Base-by-base conservation (phyloP, 1,140 invertebrate genomes). In the Caerostris darwini region DNA sequence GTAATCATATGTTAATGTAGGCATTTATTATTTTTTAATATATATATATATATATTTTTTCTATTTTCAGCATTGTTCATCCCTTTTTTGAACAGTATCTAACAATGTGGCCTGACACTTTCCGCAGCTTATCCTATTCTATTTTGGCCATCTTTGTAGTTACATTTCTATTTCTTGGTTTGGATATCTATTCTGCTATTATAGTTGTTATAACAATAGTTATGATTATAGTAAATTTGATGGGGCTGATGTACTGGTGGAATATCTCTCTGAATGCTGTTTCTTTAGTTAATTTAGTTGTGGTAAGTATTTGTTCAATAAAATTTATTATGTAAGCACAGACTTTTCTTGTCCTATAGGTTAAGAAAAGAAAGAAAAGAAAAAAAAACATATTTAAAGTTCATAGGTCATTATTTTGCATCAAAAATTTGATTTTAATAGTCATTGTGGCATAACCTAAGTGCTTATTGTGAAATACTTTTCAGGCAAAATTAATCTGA, bases 11-110 rank as follows among this genome's bases (percentile, higher is more conserved):
- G 34, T 34, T 34, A 34, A 34, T 34, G 34, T 34, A 34, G 34
- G 34, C 2, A 34, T 6, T 19, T 19, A 19, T 19, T 69, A 7
- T 69, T 19, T 17, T 50, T 6, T 57, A n/a, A 8, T 10, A 58
- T 83, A 0, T 58, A 8, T 92, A 54, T 59, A 94, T 77, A 67
- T 56, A 93, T 95, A 94, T 95, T 88, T 94, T 90, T 88, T 88
- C 19, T 34, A 50, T 88, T 88, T 90, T 12, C 71, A 96, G 97
- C 94, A 95, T 96, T 3, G 96, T 96, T 94, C 97, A 97, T 95
- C 97, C 97, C 10, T 97, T 97, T 95, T 97, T 97, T 93, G 97
- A 97, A 94, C 97, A 97, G 95, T 97, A 97, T 93, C 95, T 97
- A 50, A 96, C 96, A 8, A 97, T 97, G 92, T 96, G 96, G 89